Evolutionary conservation across 2,113 vertebrate species (phyloP), one percentile per base, ranked within the genome.

Genomic region (Actenoides hombroni): DNA sequence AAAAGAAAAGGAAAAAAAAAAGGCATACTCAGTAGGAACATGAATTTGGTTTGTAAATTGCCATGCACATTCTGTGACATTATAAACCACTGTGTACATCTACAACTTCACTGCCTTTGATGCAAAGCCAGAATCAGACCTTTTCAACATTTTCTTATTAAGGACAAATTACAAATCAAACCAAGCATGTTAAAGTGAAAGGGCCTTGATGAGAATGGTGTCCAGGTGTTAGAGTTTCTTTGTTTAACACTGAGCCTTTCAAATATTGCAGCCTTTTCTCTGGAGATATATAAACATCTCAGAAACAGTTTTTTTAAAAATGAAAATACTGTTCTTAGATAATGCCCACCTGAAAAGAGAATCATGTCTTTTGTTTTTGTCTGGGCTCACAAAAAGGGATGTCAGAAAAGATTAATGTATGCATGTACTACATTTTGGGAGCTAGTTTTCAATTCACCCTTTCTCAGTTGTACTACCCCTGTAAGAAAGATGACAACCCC

Each of bases 141-240:
- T 87, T 92, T 87, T 78, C 74, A 95, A 76, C 18, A 6, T 91
- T 96, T 92, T 59, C 69, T 84, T 63, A 60, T 84, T 79, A 82
- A 88, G 48, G 26, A 48, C 65, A 68, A 94, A 93, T 85, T 73
- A 84, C 10, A 53, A 71, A 95, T 11, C 56, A 84, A 84, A 35
- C 51, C 3, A 2, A 75, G 70, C 2, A 5, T 35, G 71, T 56
- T 81, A 0, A 1, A 63, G 44, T 37, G 59, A 69, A 60, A n/a
- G 26, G 35, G 42, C 33, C 40, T 57, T 21, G 56, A 57, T 4
- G 21, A 64, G 77, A 94, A 67, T 13, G 73, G 64, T 31, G 83
- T 63, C 60, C 91, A 83, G 54, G 71, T 69, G 29, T 64, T 14
- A 61, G 59, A 13, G 14, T 59, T 92, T 63, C 79, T 68, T 83